Evolutionary conservation across 1,140 invertebrate species (phyloP).

Genomic region (Pemphigus obesinymphae): DNA sequence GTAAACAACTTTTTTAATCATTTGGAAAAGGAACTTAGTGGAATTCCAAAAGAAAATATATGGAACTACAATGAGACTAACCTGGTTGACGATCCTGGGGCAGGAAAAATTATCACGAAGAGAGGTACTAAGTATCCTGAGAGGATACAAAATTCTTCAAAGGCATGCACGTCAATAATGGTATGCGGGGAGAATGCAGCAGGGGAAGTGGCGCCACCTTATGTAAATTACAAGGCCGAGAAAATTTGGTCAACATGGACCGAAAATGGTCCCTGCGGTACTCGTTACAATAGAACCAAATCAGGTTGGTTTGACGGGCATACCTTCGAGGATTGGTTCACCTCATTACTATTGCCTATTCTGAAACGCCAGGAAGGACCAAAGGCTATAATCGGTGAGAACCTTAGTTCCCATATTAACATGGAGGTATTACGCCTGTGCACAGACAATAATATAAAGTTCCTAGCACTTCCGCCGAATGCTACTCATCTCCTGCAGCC

Average conservation of each 20-base stretch:
- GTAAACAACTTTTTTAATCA: constrained; percentile 49
- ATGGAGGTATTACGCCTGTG: constrained; percentile 48
- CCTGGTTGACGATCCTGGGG: background rate
- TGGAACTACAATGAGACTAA: constrained; percentile 53
- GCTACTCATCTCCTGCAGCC: constrained; percentile 52
- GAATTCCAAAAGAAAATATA: constrained; percentile 48
- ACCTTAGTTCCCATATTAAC: constrained; percentile 50
- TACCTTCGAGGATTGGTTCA: constrained; percentile 51
- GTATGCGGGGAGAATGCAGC: constrained; percentile 42
- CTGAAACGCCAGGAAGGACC: constrained; percentile 25
- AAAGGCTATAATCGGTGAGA: constrained; percentile 50
- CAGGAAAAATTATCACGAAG: constrained; percentile 42
- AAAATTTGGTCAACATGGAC: constrained; percentile 49
- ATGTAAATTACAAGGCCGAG: constrained; percentile 50
- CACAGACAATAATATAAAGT: constrained; percentile 49
- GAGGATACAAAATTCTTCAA: constrained; percentile 36
- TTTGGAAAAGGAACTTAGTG: constrained; percentile 46
- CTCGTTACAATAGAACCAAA: constrained; percentile 48
- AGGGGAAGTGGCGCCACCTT: constrained; percentile 47
- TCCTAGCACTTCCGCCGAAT: constrained; percentile 52
- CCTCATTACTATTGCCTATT: constrained; percentile 44
- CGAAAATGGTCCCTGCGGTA: constrained; percentile 46
- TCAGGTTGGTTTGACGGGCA: constrained; percentile 49
- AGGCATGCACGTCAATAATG: constrained; percentile 39
- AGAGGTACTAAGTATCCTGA: constrained; percentile 41